Evolutionary conservation across 2,797 vertebrate genomes (phyloP).

Genomic region (Mus caroli): DNA sequence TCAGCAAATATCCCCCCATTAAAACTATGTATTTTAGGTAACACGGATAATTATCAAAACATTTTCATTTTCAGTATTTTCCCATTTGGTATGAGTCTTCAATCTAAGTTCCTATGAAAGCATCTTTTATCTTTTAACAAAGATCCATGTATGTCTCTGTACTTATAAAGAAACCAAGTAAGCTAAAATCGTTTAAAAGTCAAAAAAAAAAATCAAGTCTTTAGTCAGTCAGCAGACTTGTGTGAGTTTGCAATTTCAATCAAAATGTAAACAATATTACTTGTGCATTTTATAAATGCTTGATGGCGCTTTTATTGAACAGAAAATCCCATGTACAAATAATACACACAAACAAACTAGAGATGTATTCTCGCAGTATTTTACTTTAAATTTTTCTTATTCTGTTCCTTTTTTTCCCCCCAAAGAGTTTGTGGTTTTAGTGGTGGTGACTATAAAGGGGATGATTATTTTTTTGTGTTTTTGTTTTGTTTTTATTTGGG

Average conservation of each 20-base stretch:
- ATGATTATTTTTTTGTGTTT: not conserved
- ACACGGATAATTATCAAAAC: not conserved
- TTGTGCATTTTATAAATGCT: not conserved
- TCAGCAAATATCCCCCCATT: not conserved
- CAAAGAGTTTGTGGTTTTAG: not conserved
- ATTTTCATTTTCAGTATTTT: constrained; percentile 17
- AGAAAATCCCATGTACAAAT: constrained; percentile 1
- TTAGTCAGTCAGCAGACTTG: not conserved
- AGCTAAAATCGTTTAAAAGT: constrained; percentile 23
- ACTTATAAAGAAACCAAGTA: constrained; percentile 6
- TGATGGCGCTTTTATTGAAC: not conserved
- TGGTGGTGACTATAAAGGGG: not conserved
- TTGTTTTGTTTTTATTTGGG: not conserved
- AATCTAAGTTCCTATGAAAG: not conserved
- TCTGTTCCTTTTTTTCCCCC: not conserved
- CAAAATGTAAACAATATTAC: not conserved
- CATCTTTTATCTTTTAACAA: constrained; percentile 11
- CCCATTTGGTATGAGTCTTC: not conserved
- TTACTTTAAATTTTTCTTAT: constrained; percentile 40
- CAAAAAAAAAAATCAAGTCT: not conserved
- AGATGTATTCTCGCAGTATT: not conserved
- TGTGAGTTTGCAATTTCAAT: not conserved
- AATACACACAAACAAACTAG: not conserved
- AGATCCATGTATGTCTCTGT: not conserved
- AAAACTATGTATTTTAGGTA: constrained; percentile 12